phyloP scores from a whole-genome alignment of 2,797 vertebrate genomes.

The Anolis apletophallus region DNA sequence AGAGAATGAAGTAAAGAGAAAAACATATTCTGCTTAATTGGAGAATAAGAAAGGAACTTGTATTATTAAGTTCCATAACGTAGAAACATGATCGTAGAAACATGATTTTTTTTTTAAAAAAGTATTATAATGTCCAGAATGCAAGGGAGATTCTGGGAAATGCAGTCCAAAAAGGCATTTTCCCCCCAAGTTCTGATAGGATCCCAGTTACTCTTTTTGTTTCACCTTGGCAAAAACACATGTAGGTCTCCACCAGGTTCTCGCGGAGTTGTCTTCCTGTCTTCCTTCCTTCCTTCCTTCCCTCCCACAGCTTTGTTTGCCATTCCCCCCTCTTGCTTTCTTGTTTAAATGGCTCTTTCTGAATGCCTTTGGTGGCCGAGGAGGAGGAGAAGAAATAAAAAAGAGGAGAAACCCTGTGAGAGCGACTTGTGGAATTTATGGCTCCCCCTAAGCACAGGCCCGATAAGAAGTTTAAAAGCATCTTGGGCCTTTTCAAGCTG shows the following conservation, averaged over 20 bases:
- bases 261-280: background rate
- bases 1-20: background rate
- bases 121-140: no score
- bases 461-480: conserved; percentile 80
- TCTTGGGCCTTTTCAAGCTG: conserved; percentile 79
- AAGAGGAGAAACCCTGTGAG: conserved; percentile 67
- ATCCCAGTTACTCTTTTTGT: background rate
- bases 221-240: background rate
- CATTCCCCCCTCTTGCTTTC: background rate
- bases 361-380: conserved; percentile 58
- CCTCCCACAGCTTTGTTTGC: conserved; percentile 42
- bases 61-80: background rate
- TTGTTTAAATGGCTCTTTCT: background rate
- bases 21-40: background rate
- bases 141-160: no score
- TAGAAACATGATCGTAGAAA: no score
- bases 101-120: no score
- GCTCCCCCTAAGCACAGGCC: conserved; percentile 77
- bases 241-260: background rate
- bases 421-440: conserved; percentile 81
- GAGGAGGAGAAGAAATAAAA: conserved; percentile 52
- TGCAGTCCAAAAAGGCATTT: no score
- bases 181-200: no score
- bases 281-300: background rate
- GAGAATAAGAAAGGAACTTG: background rate